Conservation (phyloP, 1,140 invertebrate genomes). For the Plodia interpunctella region DNA sequence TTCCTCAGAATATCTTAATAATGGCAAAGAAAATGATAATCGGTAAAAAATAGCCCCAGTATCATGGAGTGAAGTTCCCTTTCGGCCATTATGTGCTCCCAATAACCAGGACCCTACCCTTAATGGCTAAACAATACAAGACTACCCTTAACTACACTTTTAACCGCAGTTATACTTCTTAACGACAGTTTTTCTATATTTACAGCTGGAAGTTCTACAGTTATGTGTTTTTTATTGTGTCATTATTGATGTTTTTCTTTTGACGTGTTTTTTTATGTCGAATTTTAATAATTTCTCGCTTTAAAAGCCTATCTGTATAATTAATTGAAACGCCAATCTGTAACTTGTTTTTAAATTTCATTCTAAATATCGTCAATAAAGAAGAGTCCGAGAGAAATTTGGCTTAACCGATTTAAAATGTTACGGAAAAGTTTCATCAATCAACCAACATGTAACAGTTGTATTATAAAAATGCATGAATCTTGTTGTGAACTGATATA, state of each 20-base stretch:
- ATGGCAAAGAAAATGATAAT: neutral
- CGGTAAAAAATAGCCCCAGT: neutral
- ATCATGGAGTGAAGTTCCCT: neutral
- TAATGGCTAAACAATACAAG: neutral
- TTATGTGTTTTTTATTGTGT: slow-evolving; percentile 5
- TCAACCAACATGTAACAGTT: no score
- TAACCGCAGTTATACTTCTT: neutral
- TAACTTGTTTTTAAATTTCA: no score
- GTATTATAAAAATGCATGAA: no score
- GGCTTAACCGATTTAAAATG: no score
- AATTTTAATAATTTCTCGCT: no score
- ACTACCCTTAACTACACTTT: neutral
- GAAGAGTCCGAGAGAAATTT: no score
- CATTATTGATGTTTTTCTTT: neutral
- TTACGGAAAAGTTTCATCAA: no score
- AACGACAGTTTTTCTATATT: neutral
- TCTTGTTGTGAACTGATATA: no score
- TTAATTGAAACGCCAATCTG: no score
- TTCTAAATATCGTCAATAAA: no score
- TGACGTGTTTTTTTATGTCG: neutral
- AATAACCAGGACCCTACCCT: neutral
- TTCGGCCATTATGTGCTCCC: neutral
- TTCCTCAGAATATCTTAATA: neutral
- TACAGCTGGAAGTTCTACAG: neutral
- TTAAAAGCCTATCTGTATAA: no score